Evolutionary conservation across 2,113 vertebrate species (phyloP).

Genomic region (Hiodon tergisus): DNA sequence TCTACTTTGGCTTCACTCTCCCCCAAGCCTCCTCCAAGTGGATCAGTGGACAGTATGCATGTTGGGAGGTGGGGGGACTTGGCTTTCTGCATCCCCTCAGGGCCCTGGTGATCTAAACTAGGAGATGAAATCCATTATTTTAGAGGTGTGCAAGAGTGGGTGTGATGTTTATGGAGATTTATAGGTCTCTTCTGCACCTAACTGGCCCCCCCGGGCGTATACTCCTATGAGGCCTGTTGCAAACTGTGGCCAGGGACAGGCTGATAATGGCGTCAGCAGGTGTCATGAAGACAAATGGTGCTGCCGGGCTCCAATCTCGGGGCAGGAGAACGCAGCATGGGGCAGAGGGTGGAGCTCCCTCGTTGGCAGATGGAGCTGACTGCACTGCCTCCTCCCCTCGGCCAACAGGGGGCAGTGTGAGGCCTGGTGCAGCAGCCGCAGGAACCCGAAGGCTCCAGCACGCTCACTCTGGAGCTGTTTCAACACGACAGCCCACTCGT

Average conservation of each 20-base stretch:
- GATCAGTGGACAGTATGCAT: constrained; percentile 20
- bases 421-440: no score
- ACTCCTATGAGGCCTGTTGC: constrained; percentile 53
- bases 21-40: constrained; percentile 7
- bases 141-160: constrained; percentile 22
- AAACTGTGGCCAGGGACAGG: constrained; percentile 40
- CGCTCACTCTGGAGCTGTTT: no score
- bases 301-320: constrained; percentile 31
- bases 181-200: constrained; percentile 60
- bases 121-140: constrained; percentile 15
- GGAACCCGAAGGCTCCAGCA: no score
- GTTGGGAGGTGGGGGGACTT: neutral
- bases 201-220: constrained; percentile 64
- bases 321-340: constrained; percentile 17
- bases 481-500: no score
- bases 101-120: neutral
- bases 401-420: neutral
- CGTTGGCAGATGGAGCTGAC: neutral
- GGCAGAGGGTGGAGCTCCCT: neutral
- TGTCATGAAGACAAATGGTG: constrained; percentile 68
- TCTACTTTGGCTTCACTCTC: neutral
- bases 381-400: neutral
- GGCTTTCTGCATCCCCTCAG: constrained; percentile 3
- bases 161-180: constrained; percentile 73
- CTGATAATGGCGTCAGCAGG: constrained; percentile 56